Evolutionary conservation across 1,140 invertebrate species (phyloP).

Genomic region (Aricia agestis): DNA sequence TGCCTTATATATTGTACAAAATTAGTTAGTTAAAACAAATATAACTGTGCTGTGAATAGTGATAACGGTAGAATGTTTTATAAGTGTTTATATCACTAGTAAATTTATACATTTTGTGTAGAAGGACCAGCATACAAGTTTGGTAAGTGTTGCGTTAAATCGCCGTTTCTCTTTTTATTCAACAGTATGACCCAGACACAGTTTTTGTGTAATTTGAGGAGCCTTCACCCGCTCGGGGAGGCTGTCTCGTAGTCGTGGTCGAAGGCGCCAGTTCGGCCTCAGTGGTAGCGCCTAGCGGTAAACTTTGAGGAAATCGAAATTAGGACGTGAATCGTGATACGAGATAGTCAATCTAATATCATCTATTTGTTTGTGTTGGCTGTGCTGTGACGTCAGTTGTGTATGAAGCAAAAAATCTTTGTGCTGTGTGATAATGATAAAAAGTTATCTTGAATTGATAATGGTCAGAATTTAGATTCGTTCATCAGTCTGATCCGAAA

Average conservation of each 20-base stretch:
- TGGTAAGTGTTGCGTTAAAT: constrained; percentile 68
- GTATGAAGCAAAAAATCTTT: constrained; percentile 51
- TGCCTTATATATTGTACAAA: constrained; percentile 57
- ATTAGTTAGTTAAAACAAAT: constrained; percentile 58
- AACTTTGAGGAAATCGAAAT: constrained; percentile 42
- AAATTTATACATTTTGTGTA: constrained; percentile 35
- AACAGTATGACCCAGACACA: constrained; percentile 42
- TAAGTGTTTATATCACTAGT: constrained; percentile 50
- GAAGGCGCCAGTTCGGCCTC: constrained; percentile 22
- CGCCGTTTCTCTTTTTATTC: constrained; percentile 56
- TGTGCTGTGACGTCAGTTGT: constrained; percentile 59
- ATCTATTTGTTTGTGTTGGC: constrained; percentile 53
- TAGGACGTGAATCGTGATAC: constrained; percentile 38
- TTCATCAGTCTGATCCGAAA: constrained; percentile 10
- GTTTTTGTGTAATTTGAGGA: constrained; percentile 35
- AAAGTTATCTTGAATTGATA: constrained; percentile 58
- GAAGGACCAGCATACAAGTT: constrained; percentile 48
- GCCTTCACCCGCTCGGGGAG: constrained; percentile 40
- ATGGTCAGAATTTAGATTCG: constrained; percentile 42
- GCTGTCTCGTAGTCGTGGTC: constrained; percentile 21
- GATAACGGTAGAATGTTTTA: constrained; percentile 62
- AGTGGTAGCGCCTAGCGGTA: constrained; percentile 41
- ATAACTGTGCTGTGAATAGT: constrained; percentile 55
- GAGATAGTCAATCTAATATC: constrained; percentile 28
- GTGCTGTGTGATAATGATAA: constrained; percentile 60